These are phyloP conservation scores for Pimpla rufipes DNA, from an alignment of 2,888 invertebrate genomes.

Conservation along the genomic window DNA sequence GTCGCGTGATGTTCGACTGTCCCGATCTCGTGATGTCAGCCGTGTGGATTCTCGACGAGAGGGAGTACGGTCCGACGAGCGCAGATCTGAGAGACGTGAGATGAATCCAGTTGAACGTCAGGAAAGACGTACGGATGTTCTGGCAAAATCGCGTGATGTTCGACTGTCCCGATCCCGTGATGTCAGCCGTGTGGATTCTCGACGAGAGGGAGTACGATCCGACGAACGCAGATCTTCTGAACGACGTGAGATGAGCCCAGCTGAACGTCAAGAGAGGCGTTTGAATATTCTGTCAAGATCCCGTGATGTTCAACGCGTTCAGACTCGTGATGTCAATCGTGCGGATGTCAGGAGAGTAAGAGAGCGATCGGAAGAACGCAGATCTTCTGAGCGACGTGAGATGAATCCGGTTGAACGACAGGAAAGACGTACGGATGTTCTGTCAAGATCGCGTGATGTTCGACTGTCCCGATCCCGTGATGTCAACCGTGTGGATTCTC, in stretches of 20 bases:
- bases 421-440: constrained; percentile 4
- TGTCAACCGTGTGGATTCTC: constrained; percentile 20
- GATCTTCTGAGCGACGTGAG: constrained; percentile 25
- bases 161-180: not conserved
- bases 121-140: no score
- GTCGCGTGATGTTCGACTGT: not conserved
- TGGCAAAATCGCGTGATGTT: no score
- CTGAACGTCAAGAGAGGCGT: constrained; percentile 36
- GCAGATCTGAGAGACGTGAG: not conserved
- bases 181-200: constrained; percentile 7
- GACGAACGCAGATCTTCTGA: constrained; percentile 22
- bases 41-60: not conserved
- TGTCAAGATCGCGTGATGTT: constrained; percentile 28
- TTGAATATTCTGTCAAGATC: not conserved
- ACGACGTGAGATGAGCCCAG: not conserved
- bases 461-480: constrained; percentile 13
- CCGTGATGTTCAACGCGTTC: not conserved
- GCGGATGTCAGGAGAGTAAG: constrained; percentile 6
- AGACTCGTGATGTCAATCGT: constrained; percentile 30
- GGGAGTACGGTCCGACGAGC: not conserved
- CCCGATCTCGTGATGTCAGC: not conserved
- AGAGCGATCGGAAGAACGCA: constrained; percentile 48
- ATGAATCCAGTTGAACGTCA: not conserved
- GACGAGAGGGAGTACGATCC: constrained; percentile 22
- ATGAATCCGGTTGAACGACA: constrained; percentile 1